A percentile compares a stretch with the other conserved stretches of the same genome.
Evolutionary conservation across 2,888 invertebrate genomes (phyloP).

Genomic region (Lasioglossum leucozonium): DNA sequence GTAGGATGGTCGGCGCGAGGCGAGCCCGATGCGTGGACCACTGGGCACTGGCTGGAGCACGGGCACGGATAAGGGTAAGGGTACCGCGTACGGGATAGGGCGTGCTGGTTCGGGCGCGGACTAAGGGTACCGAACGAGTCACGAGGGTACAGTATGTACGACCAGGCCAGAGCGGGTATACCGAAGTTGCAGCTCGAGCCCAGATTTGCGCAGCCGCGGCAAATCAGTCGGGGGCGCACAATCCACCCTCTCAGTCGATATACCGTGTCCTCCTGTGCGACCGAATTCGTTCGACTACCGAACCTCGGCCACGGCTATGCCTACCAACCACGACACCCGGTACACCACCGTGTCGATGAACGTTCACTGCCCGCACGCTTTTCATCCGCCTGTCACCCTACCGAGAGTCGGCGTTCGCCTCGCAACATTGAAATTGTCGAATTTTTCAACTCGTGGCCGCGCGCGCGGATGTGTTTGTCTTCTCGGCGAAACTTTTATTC

Average conservation of each 20-base stretch:
- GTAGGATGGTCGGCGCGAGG: conserved; percentile 56
- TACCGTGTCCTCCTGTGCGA: conserved; percentile 77
- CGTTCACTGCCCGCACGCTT: background rate
- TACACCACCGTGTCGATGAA: conserved; percentile 9
- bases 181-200: conserved; percentile 75
- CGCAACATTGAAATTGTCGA: background rate
- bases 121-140: conserved; percentile 42
- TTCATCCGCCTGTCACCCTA: background rate
- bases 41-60: background rate
- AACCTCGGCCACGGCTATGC: conserved; percentile 19
- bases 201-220: conserved; percentile 86
- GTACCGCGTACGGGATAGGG: background rate
- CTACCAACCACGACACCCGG: conserved; percentile 31
- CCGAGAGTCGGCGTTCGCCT: background rate
- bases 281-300: conserved; percentile 63
- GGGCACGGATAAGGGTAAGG: background rate
- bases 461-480: background rate
- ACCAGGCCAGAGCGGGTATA: conserved; percentile 61
- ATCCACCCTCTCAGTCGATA: conserved; percentile 83
- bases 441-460: background rate
- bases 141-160: conserved; percentile 58
- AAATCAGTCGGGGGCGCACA: conserved; percentile 84
- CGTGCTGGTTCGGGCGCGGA: background rate
- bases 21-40: conserved; percentile 62
- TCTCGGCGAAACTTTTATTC: background rate